Base-by-base conservation (phyloP, 2,797 vertebrate genomes). In the Hozukius guyotensis region DNA sequence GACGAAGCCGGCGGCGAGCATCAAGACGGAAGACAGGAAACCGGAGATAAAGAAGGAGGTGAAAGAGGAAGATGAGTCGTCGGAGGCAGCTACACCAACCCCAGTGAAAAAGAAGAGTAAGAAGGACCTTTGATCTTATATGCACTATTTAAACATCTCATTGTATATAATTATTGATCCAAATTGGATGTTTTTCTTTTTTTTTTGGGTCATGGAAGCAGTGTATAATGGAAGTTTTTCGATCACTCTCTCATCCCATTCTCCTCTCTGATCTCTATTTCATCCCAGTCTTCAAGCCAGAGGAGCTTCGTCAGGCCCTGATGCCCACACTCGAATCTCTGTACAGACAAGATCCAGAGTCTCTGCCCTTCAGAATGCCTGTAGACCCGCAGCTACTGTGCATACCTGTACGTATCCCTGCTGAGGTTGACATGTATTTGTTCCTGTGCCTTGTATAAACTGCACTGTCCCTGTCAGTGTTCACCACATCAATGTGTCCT, bases 241-340 rank as follows among this genome's bases (percentile, higher is more conserved):
- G 2, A 20, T 27, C 4, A 29, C 22, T 27, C 8, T 62, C 63
- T 62, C 0, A 68, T 77, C 14, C 12, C 3, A 12, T 27, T 68
- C 5, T 65, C 4, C 24, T 42, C 18, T 67, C 31, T 83, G 10
- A 36, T 69, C 8, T 81, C 2, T 20, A 6, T 67, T 63, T 71
- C 52, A n/a, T 71, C 9, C 8, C 86, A 99, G 99, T 98, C 91
- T 99, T 99, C 86, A 99, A 99, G 88, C 98, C 99, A 20, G 99
- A 99, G 90, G 99, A 99, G 92, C 93, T 99, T 88, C 96, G 99
- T n/a, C 99, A 99, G 95, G 96, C 98, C 0, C 93, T 99, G 87
- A 99, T 99, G 98, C 98, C 99, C 84, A 99, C 98, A 0, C 95
- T 99, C 72, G 98, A 99, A 93, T 98, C 98, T 85, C 97, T 99